These are phyloP conservation scores for Vulpes lagopus DNA, from an alignment of 2,113 vertebrate genomes.

Conservation along the genomic window DNA sequence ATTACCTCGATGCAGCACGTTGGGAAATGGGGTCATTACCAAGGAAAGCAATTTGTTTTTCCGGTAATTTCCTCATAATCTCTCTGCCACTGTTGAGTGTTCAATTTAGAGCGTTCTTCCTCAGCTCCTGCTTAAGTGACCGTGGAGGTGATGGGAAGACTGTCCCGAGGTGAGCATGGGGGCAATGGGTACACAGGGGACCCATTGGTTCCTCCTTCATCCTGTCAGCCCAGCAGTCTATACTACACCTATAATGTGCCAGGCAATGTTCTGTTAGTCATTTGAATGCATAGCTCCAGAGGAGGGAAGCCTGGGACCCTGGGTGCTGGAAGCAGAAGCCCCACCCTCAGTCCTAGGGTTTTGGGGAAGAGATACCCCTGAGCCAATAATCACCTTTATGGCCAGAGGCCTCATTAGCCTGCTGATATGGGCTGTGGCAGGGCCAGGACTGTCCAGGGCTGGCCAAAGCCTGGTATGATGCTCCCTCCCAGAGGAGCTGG, in stretches of 20 bases:
- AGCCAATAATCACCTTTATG: fast-evolving
- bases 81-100: background rate
- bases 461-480: fast-evolving
- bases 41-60: slow-evolving; percentile 7
- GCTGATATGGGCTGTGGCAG: no score
- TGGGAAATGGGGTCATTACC: background rate
- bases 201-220: background rate
- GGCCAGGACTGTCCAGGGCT: background rate
- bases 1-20: fast-evolving
- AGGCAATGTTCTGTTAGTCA: background rate
- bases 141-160: fast-evolving
- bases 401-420: background rate
- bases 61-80: background rate
- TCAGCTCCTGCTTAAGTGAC: background rate
- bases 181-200: background rate
- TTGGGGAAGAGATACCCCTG: background rate
- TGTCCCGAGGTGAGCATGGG: background rate
- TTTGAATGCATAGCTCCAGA: background rate
- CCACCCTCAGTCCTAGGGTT: fast-evolving
- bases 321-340: background rate
- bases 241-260: background rate
- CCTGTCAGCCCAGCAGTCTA: no score
- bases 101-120: background rate
- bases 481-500: background rate
- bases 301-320: fast-evolving